These are phyloP conservation scores for Casuarius casuarius DNA, from an alignment of 2,113 vertebrate species.

Conservation along the genomic window DNA sequence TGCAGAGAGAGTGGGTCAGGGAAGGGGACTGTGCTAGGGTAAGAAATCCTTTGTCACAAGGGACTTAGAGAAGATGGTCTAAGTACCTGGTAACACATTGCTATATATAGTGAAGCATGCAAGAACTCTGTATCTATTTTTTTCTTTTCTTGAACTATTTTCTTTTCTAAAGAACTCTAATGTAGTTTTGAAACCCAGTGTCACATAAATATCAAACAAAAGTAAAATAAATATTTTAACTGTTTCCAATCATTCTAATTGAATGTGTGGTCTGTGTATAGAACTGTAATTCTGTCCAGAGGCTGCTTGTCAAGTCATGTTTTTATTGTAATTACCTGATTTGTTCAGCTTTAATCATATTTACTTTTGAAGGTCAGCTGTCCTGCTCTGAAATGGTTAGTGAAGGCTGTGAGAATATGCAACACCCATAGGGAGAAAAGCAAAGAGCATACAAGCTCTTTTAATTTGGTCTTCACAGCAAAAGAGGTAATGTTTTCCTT, in stretches of 20 bases:
- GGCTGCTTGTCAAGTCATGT: slow-evolving; percentile 79
- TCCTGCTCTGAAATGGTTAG: slow-evolving; percentile 67
- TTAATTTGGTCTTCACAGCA: slow-evolving; percentile 9
- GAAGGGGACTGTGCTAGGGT: not conserved
- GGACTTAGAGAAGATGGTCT: not conserved
- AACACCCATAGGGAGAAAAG: slow-evolving; percentile 41
- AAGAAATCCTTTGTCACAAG: not conserved
- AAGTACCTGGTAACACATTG: not conserved
- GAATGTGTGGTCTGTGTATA: slow-evolving; percentile 73
- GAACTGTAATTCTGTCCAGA: slow-evolving; percentile 81
- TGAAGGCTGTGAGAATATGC: slow-evolving; percentile 38
- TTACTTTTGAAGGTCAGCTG: slow-evolving; percentile 82
- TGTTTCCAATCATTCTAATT: slow-evolving; percentile 67
- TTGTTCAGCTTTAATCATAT: slow-evolving; percentile 83
- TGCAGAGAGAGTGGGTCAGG: not conserved
- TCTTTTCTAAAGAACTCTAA: not conserved
- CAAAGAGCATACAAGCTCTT: slow-evolving; percentile 1
- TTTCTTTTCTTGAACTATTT: not conserved
- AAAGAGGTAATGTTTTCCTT: not conserved
- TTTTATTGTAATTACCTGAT: slow-evolving; percentile 84
- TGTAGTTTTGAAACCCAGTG: not conserved
- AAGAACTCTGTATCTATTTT: not conserved
- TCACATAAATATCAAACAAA: slow-evolving; percentile 37
- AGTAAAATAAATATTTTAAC: slow-evolving; percentile 58
- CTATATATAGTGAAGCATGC: not conserved